A percentile compares a stretch with the other conserved stretches of the same genome.
Evolutionary conservation across 2,888 invertebrate genomes (phyloP).

Genomic region (Folsomia manolachei): DNA sequence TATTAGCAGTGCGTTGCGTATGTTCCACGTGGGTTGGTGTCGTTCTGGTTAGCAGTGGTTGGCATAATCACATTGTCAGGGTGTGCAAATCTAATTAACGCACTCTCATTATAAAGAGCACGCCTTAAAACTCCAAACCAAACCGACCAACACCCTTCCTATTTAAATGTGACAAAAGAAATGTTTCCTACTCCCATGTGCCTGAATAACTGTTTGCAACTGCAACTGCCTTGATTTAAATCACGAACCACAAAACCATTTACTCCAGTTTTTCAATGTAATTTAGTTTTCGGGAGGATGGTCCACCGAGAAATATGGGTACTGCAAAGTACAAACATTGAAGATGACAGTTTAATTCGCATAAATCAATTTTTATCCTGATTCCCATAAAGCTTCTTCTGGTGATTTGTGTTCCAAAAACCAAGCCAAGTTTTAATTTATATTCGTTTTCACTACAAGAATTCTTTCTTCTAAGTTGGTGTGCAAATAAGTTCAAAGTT

Average conservation of each 20-base stretch:
- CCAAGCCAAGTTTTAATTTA: conserved; percentile 3
- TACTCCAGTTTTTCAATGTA: background rate
- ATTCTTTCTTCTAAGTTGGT: too few species aligned
- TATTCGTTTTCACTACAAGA: background rate
- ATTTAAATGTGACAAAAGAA: too few species aligned
- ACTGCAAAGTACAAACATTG: background rate
- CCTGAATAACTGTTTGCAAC: too few species aligned
- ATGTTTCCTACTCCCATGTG: too few species aligned
- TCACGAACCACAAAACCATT: too few species aligned
- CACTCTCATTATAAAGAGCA: background rate
- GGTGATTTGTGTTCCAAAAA: background rate
- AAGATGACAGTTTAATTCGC: conserved; percentile 20
- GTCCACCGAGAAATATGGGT: background rate
- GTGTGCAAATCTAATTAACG: background rate
- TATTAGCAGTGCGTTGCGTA: background rate
- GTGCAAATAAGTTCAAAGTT: too few species aligned
- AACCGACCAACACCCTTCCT: too few species aligned
- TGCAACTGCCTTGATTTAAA: too few species aligned
- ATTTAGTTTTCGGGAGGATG: too few species aligned
- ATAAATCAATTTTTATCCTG: conserved; percentile 25
- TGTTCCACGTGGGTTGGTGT: background rate
- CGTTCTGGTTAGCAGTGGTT: too few species aligned
- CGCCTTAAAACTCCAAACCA: too few species aligned
- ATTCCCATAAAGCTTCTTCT: background rate
- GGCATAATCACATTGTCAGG: background rate